Base-by-base conservation (phyloP, 2,888 invertebrate genomes). In the Ennomos erosarius region DNA sequence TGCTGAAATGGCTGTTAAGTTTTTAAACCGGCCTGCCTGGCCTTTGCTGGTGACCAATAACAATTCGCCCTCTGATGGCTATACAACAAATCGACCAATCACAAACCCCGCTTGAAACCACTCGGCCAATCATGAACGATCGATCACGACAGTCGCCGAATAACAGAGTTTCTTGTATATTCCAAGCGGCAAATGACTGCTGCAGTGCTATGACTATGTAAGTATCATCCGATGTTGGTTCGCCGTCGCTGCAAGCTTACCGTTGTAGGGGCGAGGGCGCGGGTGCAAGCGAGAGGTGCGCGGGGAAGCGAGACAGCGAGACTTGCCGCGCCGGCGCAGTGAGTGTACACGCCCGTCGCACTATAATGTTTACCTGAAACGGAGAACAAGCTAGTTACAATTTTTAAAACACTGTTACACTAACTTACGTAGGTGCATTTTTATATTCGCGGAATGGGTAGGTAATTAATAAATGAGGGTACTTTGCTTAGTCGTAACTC, bases 361-460 rank as follows among this genome's bases (percentile, higher is more conserved):
- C 67, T 70, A 70, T 66, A 26, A 62, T 59, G 59, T 59, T 63
- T 77, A 75, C 74, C 79, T 79, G 73, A 26, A 26, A 26, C 6
- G 26, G 26, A 26, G 26, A 26, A 4, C 26, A 26, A 26, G 26
- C 5, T 6, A 26, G 26, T 26, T 26, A 26, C 5, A 3, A 6
- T 26, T 26, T 26, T 26, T 6, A 26, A 26, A 1, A 26, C 26
- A 26, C 6, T 26, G 3, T 26, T 3, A 26, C 6, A 26, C 26
- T n/a, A n/a, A 26, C 26, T 26, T 1, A 26, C 26, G 1, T 26
- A 3, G n/a, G n/a, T n/a, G n/a, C n/a, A n/a, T n/a, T n/a, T n/a
- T n/a, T n/a, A n/a, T n/a, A n/a, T n/a, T n/a, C n/a, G n/a, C n/a
- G n/a, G n/a, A n/a, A n/a, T n/a, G n/a, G n/a, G n/a, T n/a, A n/a